Percentiles rank a stretch among this genome's conserved stretches.
These are phyloP conservation scores for Rutpela maculata DNA, from an alignment of 2,888 invertebrate species.

Conservation along the genomic window DNA sequence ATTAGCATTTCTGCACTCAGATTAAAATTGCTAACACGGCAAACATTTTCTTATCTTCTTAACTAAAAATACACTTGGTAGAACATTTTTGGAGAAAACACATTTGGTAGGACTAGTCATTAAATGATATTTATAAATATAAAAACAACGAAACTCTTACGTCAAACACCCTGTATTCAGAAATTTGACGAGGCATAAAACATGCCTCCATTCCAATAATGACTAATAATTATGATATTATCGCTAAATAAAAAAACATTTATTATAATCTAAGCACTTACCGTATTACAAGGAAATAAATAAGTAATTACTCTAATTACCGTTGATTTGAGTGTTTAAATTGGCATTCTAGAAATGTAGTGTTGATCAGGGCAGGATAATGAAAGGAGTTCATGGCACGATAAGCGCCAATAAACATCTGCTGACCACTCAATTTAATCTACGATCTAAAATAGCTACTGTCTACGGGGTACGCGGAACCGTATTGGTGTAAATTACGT, in stretches of 20 bases:
- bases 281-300: not conserved
- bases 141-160: no score
- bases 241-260: not conserved
- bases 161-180: not conserved
- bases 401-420: constrained; percentile 58
- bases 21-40: no score
- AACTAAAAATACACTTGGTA: no score
- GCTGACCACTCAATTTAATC: constrained; percentile 61
- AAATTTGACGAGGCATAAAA: not conserved
- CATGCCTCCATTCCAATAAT: not conserved
- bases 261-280: not conserved
- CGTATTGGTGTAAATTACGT: not conserved
- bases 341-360: not conserved
- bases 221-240: not conserved
- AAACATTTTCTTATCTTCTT: no score
- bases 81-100: no score
- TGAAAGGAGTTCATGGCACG: constrained; percentile 54
- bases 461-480: constrained; percentile 25
- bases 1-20: no score
- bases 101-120: no score
- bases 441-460: constrained; percentile 50
- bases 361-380: constrained; percentile 23
- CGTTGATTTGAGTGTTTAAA: constrained; percentile 5
- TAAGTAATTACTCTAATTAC: not conserved
- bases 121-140: no score